These are phyloP conservation scores for Pampus argenteus DNA, from an alignment of 2,797 vertebrate species.

Conservation along the genomic window DNA sequence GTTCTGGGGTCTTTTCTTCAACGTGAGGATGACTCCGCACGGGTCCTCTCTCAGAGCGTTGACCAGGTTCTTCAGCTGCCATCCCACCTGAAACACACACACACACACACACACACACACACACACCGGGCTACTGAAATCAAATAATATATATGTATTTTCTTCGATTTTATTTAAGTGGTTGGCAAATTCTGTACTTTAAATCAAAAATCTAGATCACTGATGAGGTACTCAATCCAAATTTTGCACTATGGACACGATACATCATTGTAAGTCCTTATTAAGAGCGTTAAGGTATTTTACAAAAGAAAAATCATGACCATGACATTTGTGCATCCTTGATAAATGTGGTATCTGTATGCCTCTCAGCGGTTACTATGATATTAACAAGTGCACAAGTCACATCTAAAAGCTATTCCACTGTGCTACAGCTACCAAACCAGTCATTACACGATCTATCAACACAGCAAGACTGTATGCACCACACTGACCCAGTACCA, in stretches of 20 bases:
- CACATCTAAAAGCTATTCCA: not conserved
- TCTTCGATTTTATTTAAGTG: not conserved
- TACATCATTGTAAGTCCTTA: not conserved
- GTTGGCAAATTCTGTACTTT: not conserved
- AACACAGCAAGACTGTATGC: not conserved
- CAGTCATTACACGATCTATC: not conserved
- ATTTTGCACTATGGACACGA: not conserved
- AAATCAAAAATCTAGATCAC: too few relatives aligned
- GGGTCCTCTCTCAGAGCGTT: constrained; percentile 91
- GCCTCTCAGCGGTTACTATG: not conserved
- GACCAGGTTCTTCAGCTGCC: constrained; percentile 93
- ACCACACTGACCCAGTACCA: constrained; percentile 7
- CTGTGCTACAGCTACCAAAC: not conserved
- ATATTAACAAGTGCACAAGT: not conserved
- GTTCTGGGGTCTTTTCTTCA: constrained; percentile 92
- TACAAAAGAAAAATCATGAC: not conserved
- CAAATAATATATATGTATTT: too few relatives aligned
- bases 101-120: constrained; percentile 60
- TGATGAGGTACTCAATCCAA: not conserved
- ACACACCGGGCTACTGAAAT: constrained; percentile 39
- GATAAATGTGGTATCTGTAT: not conserved
- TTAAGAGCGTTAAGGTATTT: not conserved
- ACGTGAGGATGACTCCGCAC: constrained; percentile 90
- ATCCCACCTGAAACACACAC: constrained; percentile 87
- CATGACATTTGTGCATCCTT: not conserved